Evolutionary conservation across 2,113 vertebrate species (phyloP), one percentile per base, ranked within the genome.

Genomic region (Myiozetetes cayanensis): DNA sequence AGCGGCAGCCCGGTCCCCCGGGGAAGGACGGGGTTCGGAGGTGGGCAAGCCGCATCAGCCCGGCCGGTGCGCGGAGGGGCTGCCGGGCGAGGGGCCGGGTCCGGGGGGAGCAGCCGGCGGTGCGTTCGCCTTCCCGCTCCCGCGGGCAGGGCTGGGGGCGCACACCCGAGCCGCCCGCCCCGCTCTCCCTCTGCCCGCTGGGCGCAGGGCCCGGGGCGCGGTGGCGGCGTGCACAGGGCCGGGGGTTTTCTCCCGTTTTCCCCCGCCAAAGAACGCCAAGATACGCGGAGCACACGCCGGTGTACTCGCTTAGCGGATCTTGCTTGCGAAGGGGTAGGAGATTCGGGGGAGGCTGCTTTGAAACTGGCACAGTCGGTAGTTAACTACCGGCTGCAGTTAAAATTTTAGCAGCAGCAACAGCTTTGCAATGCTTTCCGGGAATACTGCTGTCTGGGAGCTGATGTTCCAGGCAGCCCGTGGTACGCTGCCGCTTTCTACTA

Each of bases 361-460:
- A 17, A 37, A 14, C 28, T 24, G 4, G n/a, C 21, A 2, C 8
- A 2, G 77, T 18, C 58, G 13, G 58, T 28, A 41, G 76, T 37
- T n/a, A 77, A 63, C 53, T 85, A 7, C 31, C 6, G 87, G 43
- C 73, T 77, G 93, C 85, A 61, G 90, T 47, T 87, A 27, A 53
- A 63, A 91, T 90, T 41, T 74, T n/a, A 75, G 81, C 66, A 84
- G 80, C 70, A 82, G 82, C 82, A 94, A 82, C 86, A 83, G 94
- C 85, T 90, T 90, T 81, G 63, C 53, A 43, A 59, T 62, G 74
- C 70, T 89, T 83, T 56, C 71, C 86, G 87, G 87, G 85, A 67
- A 80, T 21, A 30, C 17, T 35, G 85, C 31, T 86, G 74, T 79
- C 31, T 62, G 17, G 8, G 70, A 72, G 73, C 63, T 35, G 84